Conservation (phyloP, 2,888 invertebrate species). For the Teleogryllus oceanicus region DNA sequence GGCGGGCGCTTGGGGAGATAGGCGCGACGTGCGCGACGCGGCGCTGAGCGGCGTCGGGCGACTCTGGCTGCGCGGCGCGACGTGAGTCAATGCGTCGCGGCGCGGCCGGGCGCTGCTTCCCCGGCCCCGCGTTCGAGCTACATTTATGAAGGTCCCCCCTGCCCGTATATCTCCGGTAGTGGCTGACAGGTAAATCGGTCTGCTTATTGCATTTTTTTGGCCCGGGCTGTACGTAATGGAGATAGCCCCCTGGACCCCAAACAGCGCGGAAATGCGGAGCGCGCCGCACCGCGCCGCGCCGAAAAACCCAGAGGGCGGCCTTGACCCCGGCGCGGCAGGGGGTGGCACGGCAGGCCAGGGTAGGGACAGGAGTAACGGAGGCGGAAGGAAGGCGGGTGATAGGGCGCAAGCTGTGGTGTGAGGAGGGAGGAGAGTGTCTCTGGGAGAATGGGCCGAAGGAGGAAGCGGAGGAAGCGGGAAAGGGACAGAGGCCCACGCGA, state of each 20-base stretch:
- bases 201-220: background rate
- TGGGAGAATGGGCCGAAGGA: too few relatives aligned
- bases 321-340: background rate
- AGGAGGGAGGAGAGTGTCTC: too few relatives aligned
- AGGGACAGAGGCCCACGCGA: too few relatives aligned
- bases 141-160: background rate
- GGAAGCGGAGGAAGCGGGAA: too few relatives aligned
- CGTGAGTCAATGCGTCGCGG: background rate
- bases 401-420: background rate
- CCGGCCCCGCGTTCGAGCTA: background rate
- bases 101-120: background rate
- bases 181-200: conserved; percentile 4
- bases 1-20: too few relatives aligned
- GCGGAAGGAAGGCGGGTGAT: background rate
- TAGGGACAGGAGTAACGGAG: background rate
- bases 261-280: background rate
- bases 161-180: conserved; percentile 8
- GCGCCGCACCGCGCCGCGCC: too few relatives aligned
- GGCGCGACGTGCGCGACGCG: too few relatives aligned
- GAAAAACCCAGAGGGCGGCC: background rate
- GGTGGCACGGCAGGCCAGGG: background rate
- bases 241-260: background rate
- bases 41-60: too few relatives aligned
- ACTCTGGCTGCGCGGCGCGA: too few relatives aligned
- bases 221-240: conserved; percentile 1